A percentile compares a stretch with the other conserved stretches of the same genome.
Conservation (phyloP, 2,888 invertebrate species). For the Agrochola circellaris region DNA sequence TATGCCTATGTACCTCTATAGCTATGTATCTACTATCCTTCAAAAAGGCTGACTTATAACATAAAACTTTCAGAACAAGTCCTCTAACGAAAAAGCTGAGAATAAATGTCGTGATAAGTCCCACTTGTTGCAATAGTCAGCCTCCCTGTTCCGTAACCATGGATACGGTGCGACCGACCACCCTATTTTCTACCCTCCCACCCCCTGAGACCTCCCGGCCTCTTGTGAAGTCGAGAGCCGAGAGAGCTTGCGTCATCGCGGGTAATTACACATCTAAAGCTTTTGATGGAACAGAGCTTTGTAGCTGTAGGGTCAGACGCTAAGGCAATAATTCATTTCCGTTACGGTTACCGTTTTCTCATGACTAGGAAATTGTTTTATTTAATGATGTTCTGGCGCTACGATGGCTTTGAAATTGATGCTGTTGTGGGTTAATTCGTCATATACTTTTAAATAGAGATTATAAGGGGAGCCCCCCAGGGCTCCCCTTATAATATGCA, state of each 20-base stretch:
- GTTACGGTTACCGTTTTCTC: slow-evolving; percentile 63
- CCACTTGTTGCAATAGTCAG: slow-evolving; percentile 85
- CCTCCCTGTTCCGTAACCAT: slow-evolving; percentile 77
- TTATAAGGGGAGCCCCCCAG: background rate
- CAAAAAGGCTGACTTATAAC: slow-evolving; percentile 9
- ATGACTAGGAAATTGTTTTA: slow-evolving; percentile 69
- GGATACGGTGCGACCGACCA: slow-evolving; percentile 74
- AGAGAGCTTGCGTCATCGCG: slow-evolving; percentile 81
- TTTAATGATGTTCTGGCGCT: background rate
- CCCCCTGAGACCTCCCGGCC: slow-evolving; percentile 58
- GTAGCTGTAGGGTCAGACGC: slow-evolving; percentile 73
- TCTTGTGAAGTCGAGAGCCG: slow-evolving; percentile 81
- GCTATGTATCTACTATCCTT: background rate
- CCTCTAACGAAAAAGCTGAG: slow-evolving; percentile 51
- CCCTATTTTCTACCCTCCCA: slow-evolving; percentile 60
- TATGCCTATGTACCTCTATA: background rate
- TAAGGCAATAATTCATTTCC: slow-evolving; percentile 74
- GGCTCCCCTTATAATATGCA: too few species aligned
- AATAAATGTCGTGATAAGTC: slow-evolving; percentile 65
- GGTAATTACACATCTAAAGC: slow-evolving; percentile 88
- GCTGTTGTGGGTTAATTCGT: background rate
- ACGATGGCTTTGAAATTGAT: slow-evolving; percentile 20
- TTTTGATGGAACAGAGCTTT: slow-evolving; percentile 81
- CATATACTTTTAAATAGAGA: background rate
- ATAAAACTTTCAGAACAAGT: slow-evolving; percentile 33